A percentile compares a stretch with the other conserved stretches of the same genome.
phyloP scores from a whole-genome alignment of 2,797 vertebrate genomes.

The Semotilus atromaculatus region DNA sequence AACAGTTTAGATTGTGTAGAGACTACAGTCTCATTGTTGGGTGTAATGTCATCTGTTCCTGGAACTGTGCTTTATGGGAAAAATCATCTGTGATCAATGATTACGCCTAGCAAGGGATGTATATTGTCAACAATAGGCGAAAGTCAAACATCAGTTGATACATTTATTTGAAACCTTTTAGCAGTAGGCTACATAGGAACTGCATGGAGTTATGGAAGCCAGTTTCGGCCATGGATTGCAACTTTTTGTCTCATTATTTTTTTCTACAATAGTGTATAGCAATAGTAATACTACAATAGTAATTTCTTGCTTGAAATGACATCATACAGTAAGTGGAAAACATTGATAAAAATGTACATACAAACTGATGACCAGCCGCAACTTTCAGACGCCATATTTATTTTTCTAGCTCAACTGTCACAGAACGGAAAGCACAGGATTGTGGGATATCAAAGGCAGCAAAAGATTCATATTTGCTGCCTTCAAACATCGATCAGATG shows the following conservation, averaged over 20 bases:
- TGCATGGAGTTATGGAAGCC: neutral
- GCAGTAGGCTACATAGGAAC: neutral
- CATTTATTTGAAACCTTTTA: neutral
- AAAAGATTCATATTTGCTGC: neutral
- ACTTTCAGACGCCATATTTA: neutral
- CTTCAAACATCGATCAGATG: neutral
- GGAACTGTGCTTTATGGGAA: neutral
- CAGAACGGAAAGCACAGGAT: neutral
- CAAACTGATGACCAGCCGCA: neutral
- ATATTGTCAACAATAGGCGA: neutral
- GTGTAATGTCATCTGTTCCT: constrained; percentile 1
- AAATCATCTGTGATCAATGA: neutral
- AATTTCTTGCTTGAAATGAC: neutral
- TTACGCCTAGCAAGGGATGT: neutral
- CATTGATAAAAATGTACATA: neutral
- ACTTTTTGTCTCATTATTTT: no score
- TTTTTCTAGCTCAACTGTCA: neutral
- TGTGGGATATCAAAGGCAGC: no score
- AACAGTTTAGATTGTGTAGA: constrained; percentile 27
- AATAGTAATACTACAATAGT: no score
- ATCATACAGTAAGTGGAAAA: neutral
- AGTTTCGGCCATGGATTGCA: neutral
- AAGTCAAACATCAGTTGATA: neutral
- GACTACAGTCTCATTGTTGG: constrained; percentile 24
- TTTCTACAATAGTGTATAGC: no score